Evolutionary conservation across 2,113 vertebrate species (phyloP), one percentile per base, ranked within the genome.

Genomic region (Cacatua alba): DNA sequence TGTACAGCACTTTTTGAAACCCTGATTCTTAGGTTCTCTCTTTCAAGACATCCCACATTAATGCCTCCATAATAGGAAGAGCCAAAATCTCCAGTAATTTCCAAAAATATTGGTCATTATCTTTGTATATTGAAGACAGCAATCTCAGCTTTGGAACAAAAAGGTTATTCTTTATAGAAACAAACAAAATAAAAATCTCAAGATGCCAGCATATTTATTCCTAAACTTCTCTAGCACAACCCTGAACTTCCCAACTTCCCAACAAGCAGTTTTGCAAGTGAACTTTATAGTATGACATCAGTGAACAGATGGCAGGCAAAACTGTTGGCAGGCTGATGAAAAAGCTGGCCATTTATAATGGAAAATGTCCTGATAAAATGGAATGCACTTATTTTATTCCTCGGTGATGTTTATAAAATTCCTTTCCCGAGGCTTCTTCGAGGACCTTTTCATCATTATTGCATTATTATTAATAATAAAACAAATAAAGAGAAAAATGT

Each of bases 321-420:
- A 93, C 95, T 96, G 74, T 68, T 97, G 88, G 95, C 83, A 97
- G 95, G 91, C 60, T 83, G 67, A 76, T 81, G 84, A 94, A 84
- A 97, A 94, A 96, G 86, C 77, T 97, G 90, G 97, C 97, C 94
- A 95, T 98, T 98, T 95, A 96, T 95, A 94, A 98, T 90, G 95
- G 97, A 98, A 98, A 98, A 97, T 97, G 92, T 98, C 96, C 95
- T 96, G 97, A 97, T 93, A 93, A 88, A 97, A 97, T 97, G 80
- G 77, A 98, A 97, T 97, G 94, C 28, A 13, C 95, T 97, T 95
- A 94, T 97, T 97, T 98, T 97, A 97, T 97, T 98, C 86, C 95
- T 96, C 9, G 11, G 83, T 94, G 92, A 96, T 96, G 92, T 97
- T 98, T 98, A 96, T 90, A 96, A 86, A 93, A 95, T 96, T 97